Evolutionary conservation across 1,140 invertebrate genomes (phyloP).

Genomic region (Sycobia sp.): DNA sequence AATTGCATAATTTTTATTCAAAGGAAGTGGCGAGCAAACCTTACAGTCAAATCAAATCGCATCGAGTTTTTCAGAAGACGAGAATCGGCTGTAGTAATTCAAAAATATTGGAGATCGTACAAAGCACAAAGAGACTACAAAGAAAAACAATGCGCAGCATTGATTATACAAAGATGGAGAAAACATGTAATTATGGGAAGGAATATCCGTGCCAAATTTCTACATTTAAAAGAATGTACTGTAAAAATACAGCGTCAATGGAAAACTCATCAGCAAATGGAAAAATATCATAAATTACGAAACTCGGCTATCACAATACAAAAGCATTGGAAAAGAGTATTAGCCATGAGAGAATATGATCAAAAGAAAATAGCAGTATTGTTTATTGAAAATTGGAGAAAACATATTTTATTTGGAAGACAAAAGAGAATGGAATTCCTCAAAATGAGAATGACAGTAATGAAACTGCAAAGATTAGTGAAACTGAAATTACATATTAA

Average conservation of each 20-base stretch:
- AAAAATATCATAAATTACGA: slow-evolving; percentile 18
- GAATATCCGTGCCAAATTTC: slow-evolving; percentile 41
- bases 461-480: slow-evolving; percentile 49
- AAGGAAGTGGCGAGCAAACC: slow-evolving; percentile 33
- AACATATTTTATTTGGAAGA: slow-evolving; percentile 37
- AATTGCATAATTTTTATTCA: slow-evolving; percentile 39
- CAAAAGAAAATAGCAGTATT: slow-evolving; percentile 22
- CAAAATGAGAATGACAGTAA: slow-evolving; percentile 42
- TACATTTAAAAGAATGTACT: slow-evolving; percentile 38
- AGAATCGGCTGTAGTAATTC: slow-evolving; percentile 35
- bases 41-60: slow-evolving; percentile 6
- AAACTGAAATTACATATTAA: slow-evolving; percentile 39
- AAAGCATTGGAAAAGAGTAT: slow-evolving; percentile 6
- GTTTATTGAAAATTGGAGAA: slow-evolving; percentile 45
- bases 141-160: slow-evolving; percentile 15
- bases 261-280: slow-evolving; percentile 39
- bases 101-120: slow-evolving; percentile 36
- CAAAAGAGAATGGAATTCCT: slow-evolving; percentile 40
- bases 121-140: background rate
- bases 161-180: slow-evolving; percentile 32
- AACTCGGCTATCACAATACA: slow-evolving; percentile 33
- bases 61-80: slow-evolving; percentile 26
- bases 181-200: slow-evolving; percentile 36
- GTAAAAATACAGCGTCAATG: slow-evolving; percentile 47
- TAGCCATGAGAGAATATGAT: slow-evolving; percentile 1